Evolutionary conservation across 2,888 invertebrate genomes (phyloP).

Genomic region (Sussaba pulchella): DNA sequence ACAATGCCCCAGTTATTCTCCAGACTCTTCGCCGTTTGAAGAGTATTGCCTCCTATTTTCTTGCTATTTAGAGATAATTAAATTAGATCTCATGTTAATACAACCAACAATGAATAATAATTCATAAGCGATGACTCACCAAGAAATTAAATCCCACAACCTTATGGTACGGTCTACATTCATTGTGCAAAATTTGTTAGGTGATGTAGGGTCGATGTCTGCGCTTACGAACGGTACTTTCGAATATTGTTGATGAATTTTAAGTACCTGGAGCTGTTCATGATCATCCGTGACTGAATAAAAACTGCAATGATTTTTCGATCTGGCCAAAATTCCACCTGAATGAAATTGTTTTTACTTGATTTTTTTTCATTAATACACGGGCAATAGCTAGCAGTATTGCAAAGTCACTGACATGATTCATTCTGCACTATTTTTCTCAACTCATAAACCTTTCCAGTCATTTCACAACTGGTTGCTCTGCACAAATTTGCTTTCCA

Average conservation of each 20-base stretch:
- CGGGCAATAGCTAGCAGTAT: background rate
- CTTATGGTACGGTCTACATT: conserved; percentile 72
- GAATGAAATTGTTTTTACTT: conserved; percentile 18
- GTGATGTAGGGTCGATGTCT: conserved; percentile 75
- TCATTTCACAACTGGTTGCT: conserved; percentile 75
- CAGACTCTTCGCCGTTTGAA: conserved; percentile 55
- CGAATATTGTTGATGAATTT: conserved; percentile 73
- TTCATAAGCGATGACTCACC: conserved; percentile 68
- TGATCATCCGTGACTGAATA: conserved; percentile 71
- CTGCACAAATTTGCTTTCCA: conserved; percentile 76
- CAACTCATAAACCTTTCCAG: conserved; percentile 75
- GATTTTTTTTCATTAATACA: conserved; percentile 7
- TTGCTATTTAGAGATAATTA: conserved; percentile 67
- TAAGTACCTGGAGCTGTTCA: conserved; percentile 70
- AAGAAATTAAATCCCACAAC: conserved; percentile 76
- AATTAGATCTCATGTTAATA: background rate
- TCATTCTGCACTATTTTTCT: conserved; percentile 66
- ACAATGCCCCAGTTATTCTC: conserved; percentile 79
- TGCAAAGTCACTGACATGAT: conserved; percentile 69
- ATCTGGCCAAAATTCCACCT: conserved; percentile 77
- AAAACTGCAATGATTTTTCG: conserved; percentile 75
- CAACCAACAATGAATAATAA: conserved; percentile 22
- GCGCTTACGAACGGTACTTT: conserved; percentile 76
- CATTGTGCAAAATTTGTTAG: conserved; percentile 75
- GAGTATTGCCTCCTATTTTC: conserved; percentile 48